phyloP scores from a whole-genome alignment of 2,797 vertebrate genomes.

The Poecilia velifera region DNA sequence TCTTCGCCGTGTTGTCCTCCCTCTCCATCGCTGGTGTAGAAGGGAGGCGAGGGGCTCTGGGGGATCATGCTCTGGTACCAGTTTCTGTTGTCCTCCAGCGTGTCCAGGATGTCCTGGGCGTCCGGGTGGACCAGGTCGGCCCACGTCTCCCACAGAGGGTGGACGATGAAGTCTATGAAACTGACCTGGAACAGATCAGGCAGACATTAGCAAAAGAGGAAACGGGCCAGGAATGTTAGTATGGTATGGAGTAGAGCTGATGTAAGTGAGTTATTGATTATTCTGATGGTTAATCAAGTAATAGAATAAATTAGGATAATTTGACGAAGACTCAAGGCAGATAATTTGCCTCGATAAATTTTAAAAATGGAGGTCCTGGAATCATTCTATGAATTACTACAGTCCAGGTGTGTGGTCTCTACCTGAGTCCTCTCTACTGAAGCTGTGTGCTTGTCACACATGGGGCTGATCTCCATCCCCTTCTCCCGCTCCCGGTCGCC shows the following conservation, averaged over 20 bases:
- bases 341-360: too few relatives aligned
- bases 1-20: slow-evolving; percentile 80
- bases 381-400: too few relatives aligned
- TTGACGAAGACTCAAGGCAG: too few relatives aligned
- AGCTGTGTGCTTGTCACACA: slow-evolving; percentile 98
- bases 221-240: not conserved
- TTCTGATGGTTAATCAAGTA: too few relatives aligned
- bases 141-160: slow-evolving; percentile 99
- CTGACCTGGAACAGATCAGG: slow-evolving; percentile 83
- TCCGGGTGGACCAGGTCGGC: slow-evolving; percentile 97
- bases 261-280: too few relatives aligned
- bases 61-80: slow-evolving; percentile 99
- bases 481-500: slow-evolving; percentile 95
- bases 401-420: slow-evolving; percentile 12
- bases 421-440: slow-evolving; percentile 99
- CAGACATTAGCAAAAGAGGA: slow-evolving; percentile 16
- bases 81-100: slow-evolving; percentile 97
- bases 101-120: slow-evolving; percentile 97
- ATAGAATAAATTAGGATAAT: too few relatives aligned
- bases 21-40: slow-evolving; percentile 86
- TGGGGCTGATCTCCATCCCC: slow-evolving; percentile 98
- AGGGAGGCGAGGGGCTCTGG: slow-evolving; percentile 94
- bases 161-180: slow-evolving; percentile 98
- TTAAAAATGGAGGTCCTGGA: too few relatives aligned
- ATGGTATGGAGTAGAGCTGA: not conserved